These are phyloP conservation scores for Brachionus paranguensis DNA, from an alignment of 1,140 invertebrate genomes.

Conservation along the genomic window DNA sequence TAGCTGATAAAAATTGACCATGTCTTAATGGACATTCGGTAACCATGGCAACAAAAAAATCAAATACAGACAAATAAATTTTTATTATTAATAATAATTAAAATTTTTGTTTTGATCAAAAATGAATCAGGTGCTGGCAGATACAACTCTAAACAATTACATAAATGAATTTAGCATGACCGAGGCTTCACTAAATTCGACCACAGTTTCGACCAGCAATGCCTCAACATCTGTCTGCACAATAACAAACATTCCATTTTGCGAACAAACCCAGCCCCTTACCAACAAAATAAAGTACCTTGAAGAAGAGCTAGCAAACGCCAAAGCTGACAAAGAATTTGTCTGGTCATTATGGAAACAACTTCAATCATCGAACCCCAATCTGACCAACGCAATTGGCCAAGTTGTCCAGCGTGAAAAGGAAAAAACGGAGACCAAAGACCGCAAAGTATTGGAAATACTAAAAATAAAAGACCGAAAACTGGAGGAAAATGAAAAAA, in stretches of 20 bases:
- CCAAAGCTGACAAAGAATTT: constrained; percentile 55
- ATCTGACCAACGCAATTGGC: constrained; percentile 52
- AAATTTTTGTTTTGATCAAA: neutral
- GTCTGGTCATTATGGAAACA: constrained; percentile 56
- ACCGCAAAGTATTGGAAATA: constrained; percentile 51
- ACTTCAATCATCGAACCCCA: constrained; percentile 52
- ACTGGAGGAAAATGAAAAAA: constrained; percentile 49
- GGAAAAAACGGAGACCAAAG: constrained; percentile 52
- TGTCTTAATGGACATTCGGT: neutral
- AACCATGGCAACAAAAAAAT: neutral
- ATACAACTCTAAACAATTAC: neutral
- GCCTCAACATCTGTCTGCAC: neutral
- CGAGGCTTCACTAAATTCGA: neutral
- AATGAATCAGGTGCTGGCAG: neutral
- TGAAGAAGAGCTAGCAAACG: neutral
- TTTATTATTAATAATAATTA: neutral
- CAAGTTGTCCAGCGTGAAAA: constrained; percentile 53
- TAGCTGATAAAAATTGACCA: neutral
- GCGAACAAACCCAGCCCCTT: neutral
- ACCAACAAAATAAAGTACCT: constrained; percentile 18
- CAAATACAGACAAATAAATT: neutral
- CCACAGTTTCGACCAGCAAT: neutral
- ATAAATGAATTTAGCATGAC: neutral
- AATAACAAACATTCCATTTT: neutral
- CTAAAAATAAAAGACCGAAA: constrained; percentile 52